Evolutionary conservation across 1,140 invertebrate species (phyloP), one percentile per base, ranked within the genome.

Genomic region (Diorhabda elongata): DNA sequence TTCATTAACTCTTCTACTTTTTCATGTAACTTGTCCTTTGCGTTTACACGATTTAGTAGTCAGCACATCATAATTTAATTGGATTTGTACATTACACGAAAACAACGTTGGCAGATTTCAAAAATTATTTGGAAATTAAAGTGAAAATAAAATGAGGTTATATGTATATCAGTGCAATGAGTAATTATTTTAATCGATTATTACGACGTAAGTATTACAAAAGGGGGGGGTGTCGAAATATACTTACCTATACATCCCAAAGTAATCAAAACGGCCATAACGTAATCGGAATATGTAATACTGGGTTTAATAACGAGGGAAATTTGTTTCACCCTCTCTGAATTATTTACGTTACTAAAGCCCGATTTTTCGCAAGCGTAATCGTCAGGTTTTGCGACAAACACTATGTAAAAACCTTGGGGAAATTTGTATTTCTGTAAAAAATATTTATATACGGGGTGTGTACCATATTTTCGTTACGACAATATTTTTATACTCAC

Each of bases 361-460:
- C 62, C 73, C 7, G 76, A 74, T 26, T 83, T 85, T 58, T 83
- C 83, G 76, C 93, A 95, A 67, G 89, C 88, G 2, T 82, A 85
- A 74, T 95, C 91, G 63, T 89, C 88, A 0, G 88, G 86, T 82
- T 93, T 91, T 64, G 93, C 88, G 11, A 94, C 90, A 73, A 95
- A 87, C 2, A 95, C 91, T 58, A 95, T 85, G 81, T 91, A 95
- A 80, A 95, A 92, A 6, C 92, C 91, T 60, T 84, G 71, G 2
- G 89, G 89, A 78, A 89, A 92, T 66, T 85, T 84, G 62, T 84
- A 82, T 85, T 86, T 87, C 90, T 92, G 76, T 58, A 61, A 76
- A 73, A 56, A 69, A 57, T 65, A 26, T 26, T 52, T 52, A 52
- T 52, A 6, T 52, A 52, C 8, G 45, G 6, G 9, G 11, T 59